Evolutionary conservation across 2,113 vertebrate species (phyloP).

Genomic region (Lipotes vexillifer): DNA sequence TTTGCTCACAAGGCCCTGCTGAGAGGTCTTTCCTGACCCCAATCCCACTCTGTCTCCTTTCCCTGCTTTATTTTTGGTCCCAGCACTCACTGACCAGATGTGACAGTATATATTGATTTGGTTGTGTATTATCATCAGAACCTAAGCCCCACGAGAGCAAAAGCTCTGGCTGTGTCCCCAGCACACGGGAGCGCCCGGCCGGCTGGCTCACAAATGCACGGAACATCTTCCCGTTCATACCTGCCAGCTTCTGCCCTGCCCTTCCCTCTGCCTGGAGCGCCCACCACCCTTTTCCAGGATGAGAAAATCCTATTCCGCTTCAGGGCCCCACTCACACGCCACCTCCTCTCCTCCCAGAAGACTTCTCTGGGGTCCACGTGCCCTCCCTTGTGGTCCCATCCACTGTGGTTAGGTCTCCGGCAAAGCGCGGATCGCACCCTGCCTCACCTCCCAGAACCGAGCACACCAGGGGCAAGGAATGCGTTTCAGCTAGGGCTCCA

Average conservation of each 20-base stretch:
- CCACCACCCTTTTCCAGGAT: no score
- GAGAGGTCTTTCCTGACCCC: background rate
- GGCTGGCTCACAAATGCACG: rapidly evolving
- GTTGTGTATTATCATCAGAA: background rate
- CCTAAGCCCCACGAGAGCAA: background rate
- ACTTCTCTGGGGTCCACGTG: background rate
- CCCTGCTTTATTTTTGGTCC: background rate
- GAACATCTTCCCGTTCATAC: background rate
- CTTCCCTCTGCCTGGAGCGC: background rate
- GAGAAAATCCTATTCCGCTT: background rate
- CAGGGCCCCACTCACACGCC: rapidly evolving
- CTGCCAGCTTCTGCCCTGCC: background rate
- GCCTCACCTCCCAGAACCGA: background rate
- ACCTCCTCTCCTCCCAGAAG: background rate
- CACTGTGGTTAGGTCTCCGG: background rate
- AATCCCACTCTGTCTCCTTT: background rate
- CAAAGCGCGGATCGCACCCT: rapidly evolving
- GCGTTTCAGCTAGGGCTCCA: rapidly evolving
- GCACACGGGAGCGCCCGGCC: background rate
- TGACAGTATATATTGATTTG: rapidly evolving
- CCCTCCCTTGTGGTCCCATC: background rate
- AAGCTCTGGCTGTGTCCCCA: background rate
- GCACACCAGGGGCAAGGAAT: rapidly evolving
- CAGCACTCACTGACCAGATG: background rate
- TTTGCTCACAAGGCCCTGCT: background rate